These are phyloP conservation scores for Pao palembangensis DNA, from an alignment of 2,113 vertebrate species.

Conservation along the genomic window DNA sequence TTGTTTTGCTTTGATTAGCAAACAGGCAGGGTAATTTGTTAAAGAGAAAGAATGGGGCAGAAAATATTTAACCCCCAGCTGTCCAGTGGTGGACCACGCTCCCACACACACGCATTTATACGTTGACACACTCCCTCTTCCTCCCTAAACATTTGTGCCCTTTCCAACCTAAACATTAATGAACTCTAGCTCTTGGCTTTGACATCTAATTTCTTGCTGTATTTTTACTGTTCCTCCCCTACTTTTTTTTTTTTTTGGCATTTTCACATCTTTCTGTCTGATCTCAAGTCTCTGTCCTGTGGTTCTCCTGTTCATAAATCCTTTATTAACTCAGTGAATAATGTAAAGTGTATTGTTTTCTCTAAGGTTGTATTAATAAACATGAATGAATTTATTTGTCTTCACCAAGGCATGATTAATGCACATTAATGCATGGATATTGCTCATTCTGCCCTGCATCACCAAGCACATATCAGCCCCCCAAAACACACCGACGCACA, in stretches of 20 bases:
- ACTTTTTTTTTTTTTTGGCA: background rate
- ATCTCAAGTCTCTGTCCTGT: constrained; percentile 39
- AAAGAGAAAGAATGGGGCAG: constrained; percentile 54
- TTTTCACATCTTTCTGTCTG: constrained; percentile 3
- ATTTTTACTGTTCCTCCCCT: background rate
- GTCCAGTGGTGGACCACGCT: constrained; percentile 23
- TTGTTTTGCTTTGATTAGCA: constrained; percentile 82
- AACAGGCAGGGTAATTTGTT: constrained; percentile 74
- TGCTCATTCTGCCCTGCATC: constrained; percentile 71
- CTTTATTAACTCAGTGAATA: constrained; percentile 77
- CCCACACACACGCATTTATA: constrained; percentile 4
- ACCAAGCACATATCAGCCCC: constrained; percentile 48
- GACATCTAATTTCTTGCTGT: constrained; percentile 31
- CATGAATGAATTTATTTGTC: constrained; percentile 82
- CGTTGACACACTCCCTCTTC: constrained; percentile 15
- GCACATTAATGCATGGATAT: constrained; percentile 76
- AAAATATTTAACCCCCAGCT: constrained; percentile 66
- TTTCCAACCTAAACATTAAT: constrained; percentile 64
- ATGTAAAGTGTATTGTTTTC: constrained; percentile 81
- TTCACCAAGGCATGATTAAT: constrained; percentile 82
- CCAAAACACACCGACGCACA: constrained; percentile 5
- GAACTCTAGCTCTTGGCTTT: constrained; percentile 64
- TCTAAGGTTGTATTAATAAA: constrained; percentile 83
- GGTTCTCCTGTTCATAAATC: constrained; percentile 68
- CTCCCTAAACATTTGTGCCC: constrained; percentile 38